A percentile compares a stretch with the other conserved stretches of the same genome.
Conservation (phyloP, 2,888 invertebrate genomes). For the Megalurothrips usitatus region DNA sequence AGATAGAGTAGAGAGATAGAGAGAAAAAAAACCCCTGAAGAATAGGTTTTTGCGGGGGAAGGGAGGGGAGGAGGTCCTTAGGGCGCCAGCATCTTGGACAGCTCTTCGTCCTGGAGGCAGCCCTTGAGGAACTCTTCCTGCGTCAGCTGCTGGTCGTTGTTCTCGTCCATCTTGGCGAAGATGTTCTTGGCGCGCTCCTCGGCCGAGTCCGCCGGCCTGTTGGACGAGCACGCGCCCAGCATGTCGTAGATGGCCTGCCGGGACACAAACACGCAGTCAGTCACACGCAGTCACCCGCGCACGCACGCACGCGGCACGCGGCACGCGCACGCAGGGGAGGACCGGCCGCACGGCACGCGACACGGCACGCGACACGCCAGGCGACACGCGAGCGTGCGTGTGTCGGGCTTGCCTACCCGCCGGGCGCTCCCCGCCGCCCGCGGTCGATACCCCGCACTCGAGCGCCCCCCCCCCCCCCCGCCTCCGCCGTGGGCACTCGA, state of each 20-base stretch:
- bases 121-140: constrained; percentile 98
- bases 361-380: too few species aligned
- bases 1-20: constrained; percentile 32
- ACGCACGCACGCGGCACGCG: too few species aligned
- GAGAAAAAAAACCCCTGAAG: constrained; percentile 32
- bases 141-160: constrained; percentile 96
- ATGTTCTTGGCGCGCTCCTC: constrained; percentile 98
- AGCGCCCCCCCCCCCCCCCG: not conserved
- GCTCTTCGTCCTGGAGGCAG: constrained; percentile 92
- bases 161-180: constrained; percentile 99
- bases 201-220: constrained; percentile 91
- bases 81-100: constrained; percentile 91
- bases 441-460: not conserved
- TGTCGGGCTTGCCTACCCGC: too few species aligned
- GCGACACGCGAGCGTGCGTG: too few species aligned
- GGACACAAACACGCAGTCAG: too few species aligned
- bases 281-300: too few species aligned
- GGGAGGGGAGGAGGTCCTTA: constrained; percentile 47
- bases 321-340: too few species aligned
- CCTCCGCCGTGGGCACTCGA: not conserved
- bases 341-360: too few species aligned
- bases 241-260: constrained; percentile 98
- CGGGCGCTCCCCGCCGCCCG: too few species aligned
- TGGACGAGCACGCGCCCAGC: constrained; percentile 95
- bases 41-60: constrained; percentile 26